Evolutionary conservation across 2,113 vertebrate genomes (phyloP).

Genomic region (Gymnogyps californianus): DNA sequence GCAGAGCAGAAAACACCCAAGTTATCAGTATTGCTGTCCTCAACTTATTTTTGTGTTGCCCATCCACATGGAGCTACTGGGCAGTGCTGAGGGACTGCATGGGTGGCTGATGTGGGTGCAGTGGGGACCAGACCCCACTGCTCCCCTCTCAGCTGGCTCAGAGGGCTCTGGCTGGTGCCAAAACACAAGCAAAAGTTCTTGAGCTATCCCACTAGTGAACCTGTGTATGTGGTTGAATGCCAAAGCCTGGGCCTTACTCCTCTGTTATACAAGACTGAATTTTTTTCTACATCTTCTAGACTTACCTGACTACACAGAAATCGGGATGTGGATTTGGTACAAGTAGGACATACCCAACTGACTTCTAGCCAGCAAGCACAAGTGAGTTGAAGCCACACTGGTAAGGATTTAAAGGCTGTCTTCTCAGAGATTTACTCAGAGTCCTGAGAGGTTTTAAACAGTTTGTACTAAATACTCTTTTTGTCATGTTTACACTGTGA

Average conservation of each 20-base stretch:
- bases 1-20: neutral
- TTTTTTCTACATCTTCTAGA: neutral
- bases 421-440: neutral
- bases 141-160: accelerated
- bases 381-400: accelerated
- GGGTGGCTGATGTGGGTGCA: neutral
- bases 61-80: accelerated
- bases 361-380: neutral
- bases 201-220: neutral
- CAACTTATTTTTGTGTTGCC: neutral
- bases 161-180: neutral
- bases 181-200: neutral
- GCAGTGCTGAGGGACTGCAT: accelerated
- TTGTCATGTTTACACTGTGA: neutral
- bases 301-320: neutral
- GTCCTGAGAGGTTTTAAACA: neutral
- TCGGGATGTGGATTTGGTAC: neutral
- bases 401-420: neutral
- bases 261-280: accelerated
- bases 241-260: neutral
- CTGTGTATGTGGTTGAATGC: neutral
- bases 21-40: neutral
- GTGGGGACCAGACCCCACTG: neutral
- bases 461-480: neutral
- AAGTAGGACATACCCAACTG: neutral